Evolutionary conservation across 2,888 invertebrate species (phyloP).

Genomic region (Papilio gigon): DNA sequence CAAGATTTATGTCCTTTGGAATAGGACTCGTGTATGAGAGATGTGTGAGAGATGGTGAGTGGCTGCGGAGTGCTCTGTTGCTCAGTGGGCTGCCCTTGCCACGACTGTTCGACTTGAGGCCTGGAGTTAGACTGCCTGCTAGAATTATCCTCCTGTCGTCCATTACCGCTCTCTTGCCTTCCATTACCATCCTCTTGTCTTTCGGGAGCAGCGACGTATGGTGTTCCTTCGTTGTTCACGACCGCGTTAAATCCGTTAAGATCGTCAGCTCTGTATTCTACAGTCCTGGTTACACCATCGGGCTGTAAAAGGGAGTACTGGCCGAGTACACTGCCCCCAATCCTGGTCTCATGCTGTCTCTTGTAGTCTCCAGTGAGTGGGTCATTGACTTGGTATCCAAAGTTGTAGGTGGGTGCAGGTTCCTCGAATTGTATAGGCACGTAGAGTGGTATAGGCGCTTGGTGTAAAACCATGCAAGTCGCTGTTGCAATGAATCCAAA

Average conservation of each 20-base stretch:
- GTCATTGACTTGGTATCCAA: slow-evolving; percentile 81
- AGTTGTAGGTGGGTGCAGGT: slow-evolving; percentile 67
- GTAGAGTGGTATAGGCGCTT: slow-evolving; percentile 50
- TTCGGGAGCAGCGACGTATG: background rate
- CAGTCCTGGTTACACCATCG: slow-evolving; percentile 80
- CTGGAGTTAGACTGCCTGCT: slow-evolving; percentile 6
- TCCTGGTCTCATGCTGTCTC: slow-evolving; percentile 77
- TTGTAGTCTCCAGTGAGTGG: slow-evolving; percentile 80
- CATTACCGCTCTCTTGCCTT: background rate
- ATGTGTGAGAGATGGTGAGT: slow-evolving; percentile 28
- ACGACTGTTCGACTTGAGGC: slow-evolving; percentile 17
- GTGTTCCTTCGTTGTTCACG: slow-evolving; percentile 63
- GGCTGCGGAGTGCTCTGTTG: slow-evolving; percentile 22
- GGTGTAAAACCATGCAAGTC: slow-evolving; percentile 67
- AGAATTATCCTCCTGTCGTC: slow-evolving; percentile 9
- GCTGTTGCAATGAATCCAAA: slow-evolving; percentile 61
- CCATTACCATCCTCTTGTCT: slow-evolving; percentile 16
- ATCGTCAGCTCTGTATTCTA: slow-evolving; percentile 81
- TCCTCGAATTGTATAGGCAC: slow-evolving; percentile 44
- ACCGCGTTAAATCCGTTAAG: slow-evolving; percentile 80
- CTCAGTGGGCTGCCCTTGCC: slow-evolving; percentile 16
- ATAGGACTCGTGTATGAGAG: slow-evolving; percentile 31
- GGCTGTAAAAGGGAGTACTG: slow-evolving; percentile 81
- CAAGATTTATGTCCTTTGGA: slow-evolving; percentile 23
- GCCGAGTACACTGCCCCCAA: slow-evolving; percentile 78